Evolutionary conservation across 2,113 vertebrate species (phyloP).

Genomic region (Festucalex cinctus): DNA sequence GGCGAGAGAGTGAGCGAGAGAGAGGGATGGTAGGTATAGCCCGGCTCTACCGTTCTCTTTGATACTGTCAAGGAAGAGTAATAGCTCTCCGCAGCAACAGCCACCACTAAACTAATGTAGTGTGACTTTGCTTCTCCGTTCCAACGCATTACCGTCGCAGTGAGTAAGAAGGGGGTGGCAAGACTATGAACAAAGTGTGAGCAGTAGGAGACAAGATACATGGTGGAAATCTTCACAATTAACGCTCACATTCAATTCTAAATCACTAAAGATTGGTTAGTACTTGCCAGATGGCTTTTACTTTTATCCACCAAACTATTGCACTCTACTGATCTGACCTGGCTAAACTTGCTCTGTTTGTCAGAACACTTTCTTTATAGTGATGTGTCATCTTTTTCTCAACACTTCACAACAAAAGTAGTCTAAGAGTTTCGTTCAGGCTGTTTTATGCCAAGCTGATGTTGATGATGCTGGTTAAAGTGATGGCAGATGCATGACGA

Average conservation of each 20-base stretch:
- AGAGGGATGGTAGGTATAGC: slow-evolving; percentile 40
- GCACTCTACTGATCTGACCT: not conserved
- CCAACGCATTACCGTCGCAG: slow-evolving; percentile 59
- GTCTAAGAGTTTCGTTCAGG: too few relatives aligned
- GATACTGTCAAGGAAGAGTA: slow-evolving; percentile 71
- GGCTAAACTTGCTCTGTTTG: too few relatives aligned
- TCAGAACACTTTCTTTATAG: too few relatives aligned
- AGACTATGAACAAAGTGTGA: slow-evolving; percentile 39
- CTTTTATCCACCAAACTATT: not conserved
- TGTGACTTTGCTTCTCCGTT: slow-evolving; percentile 71
- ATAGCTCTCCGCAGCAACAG: slow-evolving; percentile 67
- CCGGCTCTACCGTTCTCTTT: slow-evolving; percentile 65
- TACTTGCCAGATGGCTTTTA: not conserved
- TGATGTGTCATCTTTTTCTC: too few relatives aligned
- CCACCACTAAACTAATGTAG: slow-evolving; percentile 72
- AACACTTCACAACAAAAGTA: too few relatives aligned
- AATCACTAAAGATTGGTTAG: slow-evolving; percentile 27
- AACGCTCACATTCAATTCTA: slow-evolving; percentile 22
- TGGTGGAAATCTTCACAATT: slow-evolving; percentile 31
- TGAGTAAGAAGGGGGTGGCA: slow-evolving; percentile 49
- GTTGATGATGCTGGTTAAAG: not conserved
- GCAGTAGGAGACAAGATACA: not conserved
- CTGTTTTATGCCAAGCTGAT: too few relatives aligned
- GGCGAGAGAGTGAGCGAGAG: slow-evolving; percentile 57
- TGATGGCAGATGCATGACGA: not conserved